Base-by-base conservation (phyloP, 2,888 invertebrate genomes). In the Sminthurides aquaticus region DNA sequence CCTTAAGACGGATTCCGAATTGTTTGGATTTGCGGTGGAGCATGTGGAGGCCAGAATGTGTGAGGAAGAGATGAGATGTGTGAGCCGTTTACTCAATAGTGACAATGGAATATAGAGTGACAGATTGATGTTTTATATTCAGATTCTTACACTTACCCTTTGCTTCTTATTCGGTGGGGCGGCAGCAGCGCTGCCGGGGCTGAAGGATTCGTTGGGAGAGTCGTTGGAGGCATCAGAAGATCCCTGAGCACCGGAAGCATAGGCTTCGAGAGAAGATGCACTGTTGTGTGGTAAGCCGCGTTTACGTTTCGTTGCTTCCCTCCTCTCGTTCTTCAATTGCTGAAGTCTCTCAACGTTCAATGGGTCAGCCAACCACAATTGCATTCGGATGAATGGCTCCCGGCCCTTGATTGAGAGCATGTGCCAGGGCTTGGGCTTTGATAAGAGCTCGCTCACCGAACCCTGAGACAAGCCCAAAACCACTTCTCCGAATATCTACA, bases 381-480 rank as follows among this genome's bases (percentile, higher is more conserved):
- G 96, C 95, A 95, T 95, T 60, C 94, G 83, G 72, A 95, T 93
- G 80, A 95, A 95, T 0, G 95, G 94, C 77, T 98, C 98, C 29
- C 97, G 84, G 0, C 98, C 98, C 79, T 97, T 97, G 78, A 96
- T 94, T 78, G 95, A 96, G 62, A 98, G 84, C 95, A 97, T 95
- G 78, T 95, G 95, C 97, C 98, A 98, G 0, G 97, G 97, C 77
- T 98, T 98, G 2, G 98, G 98, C 79, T 97, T 97, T 68, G 96
- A 95, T 5, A 99, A 83, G 69, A 99, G 82, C 79, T 99, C 99
- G 76, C 95, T 96, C 15, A 97, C 97, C 1, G 97, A 94, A 15
- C 94, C 97, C 80, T 98, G 97, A 0, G 95, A 95, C 28, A 98
- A 82, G 0, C 96, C 97, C 18, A 99, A 83, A 2, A 99, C 96